Conservation (phyloP, 1,140 invertebrate species). For the Drosophila biarmipes region DNA sequence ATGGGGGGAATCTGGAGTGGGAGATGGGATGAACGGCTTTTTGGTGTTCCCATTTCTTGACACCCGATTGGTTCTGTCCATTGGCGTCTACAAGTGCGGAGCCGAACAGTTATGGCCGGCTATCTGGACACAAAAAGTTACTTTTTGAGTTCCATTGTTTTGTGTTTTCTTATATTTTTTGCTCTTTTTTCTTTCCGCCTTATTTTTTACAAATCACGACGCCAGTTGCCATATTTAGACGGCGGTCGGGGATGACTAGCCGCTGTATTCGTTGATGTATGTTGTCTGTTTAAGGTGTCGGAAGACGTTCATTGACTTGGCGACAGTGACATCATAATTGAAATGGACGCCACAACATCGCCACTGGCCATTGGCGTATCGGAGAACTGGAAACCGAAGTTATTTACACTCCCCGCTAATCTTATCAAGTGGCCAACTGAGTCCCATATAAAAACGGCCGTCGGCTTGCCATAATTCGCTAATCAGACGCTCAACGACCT, state of each 20-base stretch:
- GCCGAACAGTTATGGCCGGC: slow-evolving; percentile 36
- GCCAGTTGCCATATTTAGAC: slow-evolving; percentile 59
- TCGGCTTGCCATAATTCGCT: slow-evolving; percentile 50
- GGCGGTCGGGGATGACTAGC: slow-evolving; percentile 50
- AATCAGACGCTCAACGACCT: slow-evolving; percentile 35
- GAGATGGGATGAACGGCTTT: slow-evolving; percentile 35
- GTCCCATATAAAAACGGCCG: slow-evolving; percentile 2
- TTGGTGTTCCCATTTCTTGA: slow-evolving; percentile 50
- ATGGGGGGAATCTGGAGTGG: slow-evolving; percentile 17
- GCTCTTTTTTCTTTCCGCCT: slow-evolving; percentile 47
- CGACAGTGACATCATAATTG: slow-evolving; percentile 77
- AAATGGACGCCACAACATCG: slow-evolving; percentile 29
- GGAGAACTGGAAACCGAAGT: slow-evolving; percentile 7
- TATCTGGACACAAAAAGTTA: slow-evolving; percentile 31
- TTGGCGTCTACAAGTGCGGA: slow-evolving; percentile 23
- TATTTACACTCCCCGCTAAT: slow-evolving; percentile 39
- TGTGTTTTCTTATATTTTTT: slow-evolving; percentile 28
- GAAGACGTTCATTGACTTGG: slow-evolving; percentile 75
- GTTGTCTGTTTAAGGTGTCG: slow-evolving; percentile 62
- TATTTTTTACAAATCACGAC: slow-evolving; percentile 59
- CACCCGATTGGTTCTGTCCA: slow-evolving; percentile 48
- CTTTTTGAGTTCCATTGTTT: slow-evolving; percentile 43
- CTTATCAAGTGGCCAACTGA: slow-evolving; percentile 30
- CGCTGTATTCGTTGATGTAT: slow-evolving; percentile 18
- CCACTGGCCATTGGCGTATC: slow-evolving; percentile 18